Base-by-base conservation (phyloP, 1,140 invertebrate species). In the Drosophila funebris region DNA sequence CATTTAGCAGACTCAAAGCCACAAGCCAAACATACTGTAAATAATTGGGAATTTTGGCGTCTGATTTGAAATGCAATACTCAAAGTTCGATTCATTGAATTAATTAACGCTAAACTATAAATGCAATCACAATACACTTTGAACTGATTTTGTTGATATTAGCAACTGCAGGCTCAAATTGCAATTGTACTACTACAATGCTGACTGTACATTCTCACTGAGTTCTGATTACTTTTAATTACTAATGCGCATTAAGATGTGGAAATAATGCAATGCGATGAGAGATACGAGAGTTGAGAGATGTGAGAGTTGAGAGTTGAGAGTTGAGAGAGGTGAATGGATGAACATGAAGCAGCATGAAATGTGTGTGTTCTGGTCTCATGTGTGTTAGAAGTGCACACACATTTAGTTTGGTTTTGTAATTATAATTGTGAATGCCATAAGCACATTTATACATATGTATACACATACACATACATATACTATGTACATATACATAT, bases 341-440 rank as follows among this genome's bases (percentile, higher is more conserved):
- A 48, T 36, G 29, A 52, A 61, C 22, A 29, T 2, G 5, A 50
- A 20, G 43, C 18, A 20, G 8, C 11, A 22, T 11, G 16, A 22
- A 22, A 29, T 53, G 33, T 43, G 18, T 48, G 31, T 50, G 24
- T 33, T 6, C 24, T 4, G 29, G 56, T 22, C 41, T 31, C 29
- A 22, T 60, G 56, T 48, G 41, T 41, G 16, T 11, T 20, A 43
- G 24, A 46, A 46, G 43, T 46, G 43, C 18, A 24, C 41, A 39
- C 64, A 52, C 22, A 27, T 4, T 5, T n/a, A n/a, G n/a, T 33
- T 60, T 61, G 20, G 27, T 41, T 46, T 46, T 37, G 68, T 64
- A 77, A 66, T 77, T 77, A 74, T 78, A 72, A 78, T 78, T 66
- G 68, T 68, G 52, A 78, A 77, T 77, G 68, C 52, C 54, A 8